Conservation (phyloP, 1,140 invertebrate genomes). For the Riptortus pedestris region DNA sequence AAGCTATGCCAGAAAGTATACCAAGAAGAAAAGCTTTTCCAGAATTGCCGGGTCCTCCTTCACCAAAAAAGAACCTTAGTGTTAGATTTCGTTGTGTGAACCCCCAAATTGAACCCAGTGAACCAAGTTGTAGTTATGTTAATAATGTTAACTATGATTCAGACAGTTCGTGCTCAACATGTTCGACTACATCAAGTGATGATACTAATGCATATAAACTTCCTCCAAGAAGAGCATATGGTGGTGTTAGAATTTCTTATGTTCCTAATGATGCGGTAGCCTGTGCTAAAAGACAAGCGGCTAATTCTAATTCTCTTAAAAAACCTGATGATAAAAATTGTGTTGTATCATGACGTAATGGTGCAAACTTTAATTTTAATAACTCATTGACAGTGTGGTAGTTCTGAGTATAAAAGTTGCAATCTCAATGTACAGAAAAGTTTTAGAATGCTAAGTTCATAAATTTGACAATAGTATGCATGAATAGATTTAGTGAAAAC, state of each 20-base stretch:
- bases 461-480: too few species aligned
- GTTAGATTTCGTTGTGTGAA: slow-evolving; percentile 26
- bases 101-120: slow-evolving; percentile 24
- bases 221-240: slow-evolving; percentile 67
- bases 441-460: too few species aligned
- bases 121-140: slow-evolving; percentile 31
- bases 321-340: slow-evolving; percentile 16
- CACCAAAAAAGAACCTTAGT: slow-evolving; percentile 23
- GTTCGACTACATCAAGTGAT: slow-evolving; percentile 70
- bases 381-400: too few species aligned
- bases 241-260: slow-evolving; percentile 76
- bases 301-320: neutral
- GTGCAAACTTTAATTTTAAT: too few species aligned
- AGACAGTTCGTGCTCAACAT: slow-evolving; percentile 71
- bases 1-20: slow-evolving; percentile 20
- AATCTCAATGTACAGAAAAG: too few species aligned
- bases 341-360: too few species aligned
- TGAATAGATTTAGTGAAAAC: too few species aligned
- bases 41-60: neutral
- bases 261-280: slow-evolving; percentile 79
- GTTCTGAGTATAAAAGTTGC: too few species aligned
- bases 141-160: slow-evolving; percentile 44
- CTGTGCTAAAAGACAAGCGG: slow-evolving; percentile 51
- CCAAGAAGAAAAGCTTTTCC: neutral
- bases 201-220: slow-evolving; percentile 72